These are phyloP conservation scores for human DNA, from an alignment of 2,113 vertebrate genomes.

Conservation along the genomic window DNA sequence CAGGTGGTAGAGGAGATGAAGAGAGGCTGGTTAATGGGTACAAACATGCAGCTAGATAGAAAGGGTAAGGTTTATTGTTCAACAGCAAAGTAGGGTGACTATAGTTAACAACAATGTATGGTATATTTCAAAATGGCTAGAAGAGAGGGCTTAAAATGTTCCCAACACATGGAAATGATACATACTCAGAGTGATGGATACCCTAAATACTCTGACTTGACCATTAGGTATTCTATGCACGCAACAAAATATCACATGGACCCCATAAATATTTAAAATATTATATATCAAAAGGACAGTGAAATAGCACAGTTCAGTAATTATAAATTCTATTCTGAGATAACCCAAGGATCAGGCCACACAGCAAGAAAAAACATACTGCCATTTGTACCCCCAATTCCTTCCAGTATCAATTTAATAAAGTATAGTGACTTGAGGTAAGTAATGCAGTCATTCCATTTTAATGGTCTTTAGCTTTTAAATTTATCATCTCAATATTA, in stretches of 20 bases:
- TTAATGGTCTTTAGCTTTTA: constrained; percentile 52
- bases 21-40: not conserved
- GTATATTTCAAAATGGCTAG: not conserved
- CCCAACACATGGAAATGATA: not conserved
- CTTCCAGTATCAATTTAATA: constrained; percentile 25
- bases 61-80: not conserved
- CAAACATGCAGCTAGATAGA: not conserved
- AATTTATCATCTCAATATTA: constrained; percentile 52
- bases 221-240: not conserved
- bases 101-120: not conserved
- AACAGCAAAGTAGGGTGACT: not conserved
- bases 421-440: not conserved
- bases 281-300: not conserved
- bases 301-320: constrained; percentile 1
- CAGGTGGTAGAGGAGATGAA: not conserved
- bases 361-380: constrained; percentile 19
- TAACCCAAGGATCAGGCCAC: not conserved
- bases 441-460: constrained; percentile 32
- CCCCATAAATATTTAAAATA: not conserved
- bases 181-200: not conserved
- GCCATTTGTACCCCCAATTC: not conserved
- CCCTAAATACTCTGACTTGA: not conserved
- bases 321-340: not conserved
- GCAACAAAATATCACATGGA: not conserved
- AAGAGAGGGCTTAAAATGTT: not conserved